Evolutionary conservation across 2,113 vertebrate genomes (phyloP).

Genomic region (Leptodactylus fuscus): DNA sequence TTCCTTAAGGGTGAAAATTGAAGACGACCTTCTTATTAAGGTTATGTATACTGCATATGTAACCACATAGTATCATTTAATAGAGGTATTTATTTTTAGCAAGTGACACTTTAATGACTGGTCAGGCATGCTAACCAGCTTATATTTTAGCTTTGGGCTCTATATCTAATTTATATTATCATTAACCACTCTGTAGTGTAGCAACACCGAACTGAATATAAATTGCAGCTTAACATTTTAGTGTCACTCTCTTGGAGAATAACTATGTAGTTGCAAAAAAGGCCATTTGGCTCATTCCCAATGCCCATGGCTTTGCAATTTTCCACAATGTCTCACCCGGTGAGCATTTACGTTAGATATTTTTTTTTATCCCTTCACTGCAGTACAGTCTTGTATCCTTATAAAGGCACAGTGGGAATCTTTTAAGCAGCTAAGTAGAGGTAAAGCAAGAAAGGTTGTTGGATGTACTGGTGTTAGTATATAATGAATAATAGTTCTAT

Average conservation of each 20-base stretch:
- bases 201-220: slow-evolving; percentile 63
- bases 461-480: neutral
- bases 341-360: slow-evolving; percentile 21
- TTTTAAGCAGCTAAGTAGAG: neutral
- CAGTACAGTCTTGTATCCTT: slow-evolving; percentile 16
- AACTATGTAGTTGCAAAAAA: slow-evolving; percentile 20
- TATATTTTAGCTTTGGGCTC: slow-evolving; percentile 67
- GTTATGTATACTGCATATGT: slow-evolving; percentile 61
- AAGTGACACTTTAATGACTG: slow-evolving; percentile 69
- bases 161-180: slow-evolving; percentile 69
- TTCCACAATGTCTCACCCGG: slow-evolving; percentile 34
- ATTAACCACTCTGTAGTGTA: slow-evolving; percentile 66
- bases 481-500: neutral
- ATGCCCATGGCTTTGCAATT: slow-evolving; percentile 41
- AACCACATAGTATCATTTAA: slow-evolving; percentile 62
- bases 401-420: neutral
- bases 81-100: slow-evolving; percentile 64
- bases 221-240: slow-evolving; percentile 62
- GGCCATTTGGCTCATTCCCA: slow-evolving; percentile 17
- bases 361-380: slow-evolving; percentile 9
- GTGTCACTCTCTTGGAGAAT: slow-evolving; percentile 35
- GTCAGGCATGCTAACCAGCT: slow-evolving; percentile 66
- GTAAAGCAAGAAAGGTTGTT: neutral
- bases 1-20: slow-evolving; percentile 61
- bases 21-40: slow-evolving; percentile 61